These are phyloP conservation scores for Tillus elongatus DNA, from an alignment of 2,888 invertebrate species.

Conservation along the genomic window DNA sequence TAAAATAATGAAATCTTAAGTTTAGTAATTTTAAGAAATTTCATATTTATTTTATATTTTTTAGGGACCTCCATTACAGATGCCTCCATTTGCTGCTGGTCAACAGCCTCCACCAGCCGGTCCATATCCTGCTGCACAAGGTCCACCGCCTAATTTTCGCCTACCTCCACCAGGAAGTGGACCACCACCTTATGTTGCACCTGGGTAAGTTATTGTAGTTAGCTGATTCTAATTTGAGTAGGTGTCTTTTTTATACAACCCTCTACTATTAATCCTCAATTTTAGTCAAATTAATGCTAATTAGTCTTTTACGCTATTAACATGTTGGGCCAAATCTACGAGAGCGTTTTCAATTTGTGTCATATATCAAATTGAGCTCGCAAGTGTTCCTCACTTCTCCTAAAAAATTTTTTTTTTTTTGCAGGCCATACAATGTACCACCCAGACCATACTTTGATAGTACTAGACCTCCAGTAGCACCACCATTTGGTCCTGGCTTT, in stretches of 20 bases:
- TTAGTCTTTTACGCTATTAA: too few relatives aligned
- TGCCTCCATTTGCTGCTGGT: slow-evolving; percentile 24
- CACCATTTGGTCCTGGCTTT: slow-evolving; percentile 30
- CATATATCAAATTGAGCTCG: too few relatives aligned
- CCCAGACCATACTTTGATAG: slow-evolving; percentile 37
- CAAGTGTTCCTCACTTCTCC: too few relatives aligned
- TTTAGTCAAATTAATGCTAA: too few relatives aligned
- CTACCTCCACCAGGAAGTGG: slow-evolving; percentile 37
- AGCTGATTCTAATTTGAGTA: too few relatives aligned
- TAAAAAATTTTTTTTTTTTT: too few relatives aligned
- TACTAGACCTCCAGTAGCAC: slow-evolving; percentile 34
- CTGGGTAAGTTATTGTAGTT: slow-evolving; percentile 29
- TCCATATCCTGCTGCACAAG: slow-evolving; percentile 29
- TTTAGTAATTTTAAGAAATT: too few relatives aligned
- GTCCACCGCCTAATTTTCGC: slow-evolving; percentile 38
- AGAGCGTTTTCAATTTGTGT: too few relatives aligned
- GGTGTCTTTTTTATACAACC: too few relatives aligned
- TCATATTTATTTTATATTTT: slow-evolving; percentile 11
- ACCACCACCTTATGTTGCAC: slow-evolving; percentile 33
- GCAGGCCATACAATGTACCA: slow-evolving; percentile 32
- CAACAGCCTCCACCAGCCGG: slow-evolving; percentile 30
- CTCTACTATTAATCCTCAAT: too few relatives aligned
- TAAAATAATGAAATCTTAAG: too few relatives aligned
- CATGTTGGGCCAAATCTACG: too few relatives aligned
- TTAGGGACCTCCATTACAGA: slow-evolving; percentile 29